Evolutionary conservation across 2,113 vertebrate species (phyloP), one percentile per base, ranked within the genome.

Genomic region (Mus pahari): DNA sequence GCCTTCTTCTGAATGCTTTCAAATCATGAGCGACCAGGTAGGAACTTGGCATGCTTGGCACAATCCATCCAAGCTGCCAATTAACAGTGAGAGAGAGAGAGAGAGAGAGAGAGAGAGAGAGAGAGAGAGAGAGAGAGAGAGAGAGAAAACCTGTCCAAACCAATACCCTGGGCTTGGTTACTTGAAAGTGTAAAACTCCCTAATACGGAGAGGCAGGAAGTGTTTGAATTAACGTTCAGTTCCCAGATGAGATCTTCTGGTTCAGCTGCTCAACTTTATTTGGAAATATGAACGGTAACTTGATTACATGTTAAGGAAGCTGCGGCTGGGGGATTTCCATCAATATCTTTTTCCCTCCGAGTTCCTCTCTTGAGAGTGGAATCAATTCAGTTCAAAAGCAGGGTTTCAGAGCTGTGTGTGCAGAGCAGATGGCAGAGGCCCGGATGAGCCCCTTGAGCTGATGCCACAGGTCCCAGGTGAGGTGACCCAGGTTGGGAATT

Each of bases 221-320:
- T 48, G 22, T 24, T 2, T 95, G 81, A 96, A 94, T 98, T 96
- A 94, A 91, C 95, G 39, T 95, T 82, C 2, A 1, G 50, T 74
- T 96, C 92, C 97, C 92, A 92, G 87, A 96, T 96, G 87, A 97
- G 78, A 75, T n/a, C 90, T 95, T 98, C 93, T 86, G 71, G 50
- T 96, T 94, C 79, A 19, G 39, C 93, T 88, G 74, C 74, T 97
- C 39, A 0, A 26, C 71, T 28, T 19, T 94, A 88, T 92, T 93
- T 94, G 73, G 96, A 95, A 96, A 90, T 36, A 42, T 77, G 81
- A 94, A 4, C 1, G 5, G 11, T 36, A 53, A 45, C 75, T 45
- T 82, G 88, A 64, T 94, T 45, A 42, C 22, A 28, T 2, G 70
- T 75, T 50, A 1, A 77, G 16, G 84, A n/a, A 4, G 86, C 26